Evolutionary conservation across 1,140 invertebrate species (phyloP), one percentile per base, ranked within the genome.

Genomic region (Goniozus legneri): DNA sequence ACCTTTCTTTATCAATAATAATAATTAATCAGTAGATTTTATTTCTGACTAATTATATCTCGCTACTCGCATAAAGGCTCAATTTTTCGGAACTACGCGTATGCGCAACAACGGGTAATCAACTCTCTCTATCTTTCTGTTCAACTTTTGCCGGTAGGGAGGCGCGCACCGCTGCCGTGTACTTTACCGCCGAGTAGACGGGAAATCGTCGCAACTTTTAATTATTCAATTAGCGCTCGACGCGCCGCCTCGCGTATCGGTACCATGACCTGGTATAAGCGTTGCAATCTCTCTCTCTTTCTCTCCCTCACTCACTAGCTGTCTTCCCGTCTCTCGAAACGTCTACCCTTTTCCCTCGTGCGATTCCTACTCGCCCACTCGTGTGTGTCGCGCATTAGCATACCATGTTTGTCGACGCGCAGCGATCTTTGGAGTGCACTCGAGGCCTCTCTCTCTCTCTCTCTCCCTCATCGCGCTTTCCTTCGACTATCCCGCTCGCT

Each of bases 211-310:
- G 16, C 27, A 18, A 49, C 34, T 56, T 56, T 56, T 58, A 52
- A 58, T 58, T 58, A 58, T 56, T 52, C 54, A 46, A 52, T 43
- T 47, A 51, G 37, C 37, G n/a, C n/a, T n/a, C n/a, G n/a, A n/a
- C n/a, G n/a, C n/a, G 18, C n/a, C 15, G 12, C 21, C 2, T 19
- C 24, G 24, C 36, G 22, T 43, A 54, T 40, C 31, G 13, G 6
- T n/a, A 18, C 16, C 6, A 35, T 1, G 2, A 18, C 7, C 27
- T 10, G 16, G n/a, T 13, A 21, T 14, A 33, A 37, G 41, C 37
- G 35, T 21, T 14, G 3, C 20, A 16, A 30, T 33, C 31, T 15
- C 13, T 31, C 32, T 36, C 42, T 31, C 31, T 24, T 41, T 30
- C 33, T 54, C 31, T 38, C 34, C 8, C 16, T 8, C 10, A 1